A percentile compares a stretch with the other conserved stretches of the same genome.
Conservation (phyloP, 1,140 invertebrate species). For the Neodiprion virginianus region DNA sequence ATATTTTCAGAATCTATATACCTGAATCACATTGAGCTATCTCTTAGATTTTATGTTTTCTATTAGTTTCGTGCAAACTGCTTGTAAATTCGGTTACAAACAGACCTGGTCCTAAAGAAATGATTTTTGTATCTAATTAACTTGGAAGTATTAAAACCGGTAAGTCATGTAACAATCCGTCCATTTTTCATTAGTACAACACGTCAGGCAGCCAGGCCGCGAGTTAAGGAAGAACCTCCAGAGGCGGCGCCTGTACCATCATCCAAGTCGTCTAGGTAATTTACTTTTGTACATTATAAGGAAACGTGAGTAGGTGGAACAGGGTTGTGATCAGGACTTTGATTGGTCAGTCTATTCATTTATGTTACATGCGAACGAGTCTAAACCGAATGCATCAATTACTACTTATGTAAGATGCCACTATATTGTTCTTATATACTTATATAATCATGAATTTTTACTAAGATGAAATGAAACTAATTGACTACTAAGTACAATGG, state of each 20-base stretch:
- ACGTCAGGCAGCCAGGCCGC: constrained; percentile 67
- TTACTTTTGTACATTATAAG: constrained; percentile 37
- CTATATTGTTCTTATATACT: neutral
- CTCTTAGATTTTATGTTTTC: neutral
- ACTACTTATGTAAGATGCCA: neutral
- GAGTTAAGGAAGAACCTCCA: constrained; percentile 63
- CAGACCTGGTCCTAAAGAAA: neutral
- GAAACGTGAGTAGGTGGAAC: neutral
- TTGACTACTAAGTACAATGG: neutral
- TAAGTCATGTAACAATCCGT: constrained; percentile 58
- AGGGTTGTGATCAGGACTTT: neutral
- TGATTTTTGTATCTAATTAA: constrained; percentile 15
- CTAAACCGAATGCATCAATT: constrained; percentile 5
- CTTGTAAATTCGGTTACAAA: neutral
- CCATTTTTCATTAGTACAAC: constrained; percentile 70
- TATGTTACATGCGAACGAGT: constrained; percentile 5
- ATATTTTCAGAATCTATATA: no score
- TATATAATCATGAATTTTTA: neutral
- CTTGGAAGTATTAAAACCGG: constrained; percentile 32
- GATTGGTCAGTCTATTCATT: neutral
- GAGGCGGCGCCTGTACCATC: constrained; percentile 64
- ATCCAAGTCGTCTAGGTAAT: constrained; percentile 64
- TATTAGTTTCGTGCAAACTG: neutral
- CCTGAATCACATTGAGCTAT: no score
- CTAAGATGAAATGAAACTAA: neutral